Conservation (phyloP, 2,113 vertebrate species). For the Bucco capensis region DNA sequence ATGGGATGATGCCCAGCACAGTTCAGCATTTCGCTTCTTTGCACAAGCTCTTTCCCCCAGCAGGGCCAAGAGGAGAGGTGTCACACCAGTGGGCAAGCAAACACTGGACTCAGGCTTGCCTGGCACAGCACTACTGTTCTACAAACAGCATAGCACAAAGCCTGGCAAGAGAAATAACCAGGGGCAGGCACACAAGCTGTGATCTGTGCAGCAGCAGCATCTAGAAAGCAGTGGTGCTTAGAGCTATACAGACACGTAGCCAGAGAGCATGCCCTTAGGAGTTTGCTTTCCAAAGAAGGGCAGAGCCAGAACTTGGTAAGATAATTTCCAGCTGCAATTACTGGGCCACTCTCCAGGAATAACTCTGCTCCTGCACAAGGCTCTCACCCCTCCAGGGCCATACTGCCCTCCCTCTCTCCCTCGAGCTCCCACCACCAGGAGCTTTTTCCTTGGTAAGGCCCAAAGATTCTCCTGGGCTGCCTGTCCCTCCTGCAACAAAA, state of each 20-base stretch:
- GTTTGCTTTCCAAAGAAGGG: slow-evolving; percentile 46
- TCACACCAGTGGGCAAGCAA: accelerated
- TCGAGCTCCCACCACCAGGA: accelerated
- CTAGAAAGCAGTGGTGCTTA: background rate
- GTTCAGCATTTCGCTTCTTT: accelerated
- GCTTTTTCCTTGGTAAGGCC: accelerated
- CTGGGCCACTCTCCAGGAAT: slow-evolving; percentile 15
- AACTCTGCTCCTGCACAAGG: background rate
- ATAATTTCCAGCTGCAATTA: slow-evolving; percentile 24
- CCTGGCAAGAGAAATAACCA: background rate
- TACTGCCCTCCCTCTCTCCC: accelerated
- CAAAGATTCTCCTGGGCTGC: too few relatives aligned
- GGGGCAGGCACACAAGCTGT: accelerated
- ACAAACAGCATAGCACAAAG: accelerated
- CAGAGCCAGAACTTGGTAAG: background rate
- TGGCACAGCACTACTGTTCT: background rate
- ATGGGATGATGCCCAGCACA: accelerated
- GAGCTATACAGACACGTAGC: accelerated
- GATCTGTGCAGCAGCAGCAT: background rate
- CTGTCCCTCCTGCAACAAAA: accelerated
- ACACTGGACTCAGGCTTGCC: background rate
- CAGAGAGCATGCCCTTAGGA: background rate
- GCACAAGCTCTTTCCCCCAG: background rate
- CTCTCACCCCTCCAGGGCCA: accelerated
- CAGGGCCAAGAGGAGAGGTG: background rate